Evolutionary conservation across 2,888 invertebrate species (phyloP), one percentile per base, ranked within the genome.

Genomic region (Cetonia aurata): DNA sequence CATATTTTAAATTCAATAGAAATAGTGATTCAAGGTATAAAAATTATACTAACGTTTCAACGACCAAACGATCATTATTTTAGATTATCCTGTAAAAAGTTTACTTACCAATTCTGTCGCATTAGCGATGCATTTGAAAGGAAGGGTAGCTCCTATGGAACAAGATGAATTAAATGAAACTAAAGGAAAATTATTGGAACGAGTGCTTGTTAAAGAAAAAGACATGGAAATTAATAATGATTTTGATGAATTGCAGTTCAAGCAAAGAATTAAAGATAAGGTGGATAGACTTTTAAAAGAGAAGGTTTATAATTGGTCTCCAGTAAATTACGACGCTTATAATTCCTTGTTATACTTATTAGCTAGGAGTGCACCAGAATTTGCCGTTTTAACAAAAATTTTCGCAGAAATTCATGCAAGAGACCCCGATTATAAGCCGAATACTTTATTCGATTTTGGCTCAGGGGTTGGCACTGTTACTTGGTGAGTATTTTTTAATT

Each of bases 401-500:
- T 88, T 97, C 48, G 86, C 88, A 52, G 96, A 96, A 86, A 92
- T 97, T 67, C 85, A 85, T 60, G 81, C 80, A 46, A 86, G 90
- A 66, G 87, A 92, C 80, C 86, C 87, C 0, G 82, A 89, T 15
- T 98, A 93, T 81, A 86, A 86, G 70, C 98, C 98, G 0, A 85
- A 88, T 70, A 90, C 90, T 71, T 88, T 96, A 75, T 93, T 97
- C 77, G 97, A 98, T 85, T 96, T 95, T 83, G 98, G 98, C 0
- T 95, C 96, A 4, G 98, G 98, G 0, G 85, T 95, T 3, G 97
- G 96, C 0, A 93, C 94, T 0, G 93, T 91, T 0, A 89, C 91
- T 67, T 96, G 96, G 96, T 83, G 78, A 74, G 88, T 80, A 37
- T 31, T 78, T 79, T 75, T 42, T 53, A 59, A n/a, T n/a, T n/a